Conservation (phyloP, 2,797 vertebrate genomes). For the Esox masquinongy region DNA sequence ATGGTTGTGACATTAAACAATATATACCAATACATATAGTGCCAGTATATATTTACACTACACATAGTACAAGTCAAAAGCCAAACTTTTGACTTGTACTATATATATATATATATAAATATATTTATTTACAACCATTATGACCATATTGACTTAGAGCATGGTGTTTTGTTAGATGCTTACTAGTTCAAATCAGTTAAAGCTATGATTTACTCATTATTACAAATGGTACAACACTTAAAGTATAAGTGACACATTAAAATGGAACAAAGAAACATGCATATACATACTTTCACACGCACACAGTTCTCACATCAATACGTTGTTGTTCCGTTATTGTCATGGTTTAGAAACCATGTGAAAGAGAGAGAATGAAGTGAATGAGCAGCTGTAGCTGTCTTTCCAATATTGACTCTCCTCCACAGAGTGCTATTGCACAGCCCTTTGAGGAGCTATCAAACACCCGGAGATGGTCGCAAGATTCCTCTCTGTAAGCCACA, state of each 20-base stretch:
- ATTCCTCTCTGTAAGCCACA: slow-evolving; percentile 91
- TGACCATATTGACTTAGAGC: not conserved
- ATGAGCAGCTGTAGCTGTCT: slow-evolving; percentile 72
- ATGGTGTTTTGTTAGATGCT: not conserved
- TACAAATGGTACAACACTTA: not conserved
- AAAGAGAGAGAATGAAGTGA: slow-evolving; percentile 37
- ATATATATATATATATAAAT: no score
- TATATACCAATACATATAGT: no score
- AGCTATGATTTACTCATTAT: not conserved
- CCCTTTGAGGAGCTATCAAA: slow-evolving; percentile 77
- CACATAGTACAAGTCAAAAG: no score
- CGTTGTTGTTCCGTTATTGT: slow-evolving; percentile 39
- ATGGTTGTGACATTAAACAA: no score
- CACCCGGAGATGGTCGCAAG: slow-evolving; percentile 91
- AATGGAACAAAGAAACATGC: slow-evolving; percentile 16
- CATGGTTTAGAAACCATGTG: slow-evolving; percentile 15
- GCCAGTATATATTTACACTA: no score
- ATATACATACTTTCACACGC: not conserved
- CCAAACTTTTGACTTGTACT: no score
- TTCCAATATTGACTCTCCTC: slow-evolving; percentile 74
- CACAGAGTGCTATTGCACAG: slow-evolving; percentile 66
- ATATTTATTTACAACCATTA: no score
- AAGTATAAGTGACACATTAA: not conserved
- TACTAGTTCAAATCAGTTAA: not conserved
- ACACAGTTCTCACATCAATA: slow-evolving; percentile 21